Evolutionary conservation across 2,888 invertebrate genomes (phyloP).

Genomic region (Platerodrilus igneus): DNA sequence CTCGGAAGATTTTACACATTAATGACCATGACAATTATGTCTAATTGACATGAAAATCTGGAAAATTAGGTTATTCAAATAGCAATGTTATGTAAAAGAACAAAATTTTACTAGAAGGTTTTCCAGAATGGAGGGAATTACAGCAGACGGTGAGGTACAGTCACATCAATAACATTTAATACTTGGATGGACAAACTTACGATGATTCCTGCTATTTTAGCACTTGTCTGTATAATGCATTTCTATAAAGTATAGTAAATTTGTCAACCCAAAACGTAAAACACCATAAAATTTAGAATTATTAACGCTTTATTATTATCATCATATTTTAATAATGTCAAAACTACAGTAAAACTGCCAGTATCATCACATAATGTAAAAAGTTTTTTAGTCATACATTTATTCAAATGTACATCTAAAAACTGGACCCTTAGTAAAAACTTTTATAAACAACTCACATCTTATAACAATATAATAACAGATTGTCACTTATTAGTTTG

Average conservation of each 20-base stretch:
- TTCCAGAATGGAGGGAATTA: constrained; percentile 28
- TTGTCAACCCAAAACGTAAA: constrained; percentile 15
- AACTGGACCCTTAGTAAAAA: constrained; percentile 32
- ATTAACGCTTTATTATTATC: constrained; percentile 20
- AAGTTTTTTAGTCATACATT: constrained; percentile 33
- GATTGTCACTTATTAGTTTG: too few species aligned
- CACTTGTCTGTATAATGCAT: too few species aligned
- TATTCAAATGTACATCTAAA: constrained; percentile 31
- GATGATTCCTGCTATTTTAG: too few species aligned
- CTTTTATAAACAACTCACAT: constrained; percentile 10
- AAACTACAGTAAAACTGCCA: constrained; percentile 21
- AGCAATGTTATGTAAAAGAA: constrained; percentile 19
- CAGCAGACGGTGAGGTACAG: constrained; percentile 27
- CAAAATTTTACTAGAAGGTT: constrained; percentile 13
- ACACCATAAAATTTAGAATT: constrained; percentile 26
- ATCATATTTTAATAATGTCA: constrained; percentile 15
- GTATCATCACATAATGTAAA: constrained; percentile 16
- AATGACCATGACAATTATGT: constrained; percentile 15
- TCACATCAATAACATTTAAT: constrained; percentile 12
- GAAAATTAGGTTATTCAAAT: constrained; percentile 13
- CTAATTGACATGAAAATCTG: constrained; percentile 24
- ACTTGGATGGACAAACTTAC: constrained; percentile 13
- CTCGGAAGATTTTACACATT: constrained; percentile 21
- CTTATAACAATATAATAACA: constrained; percentile 11
- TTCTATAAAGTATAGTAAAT: constrained; percentile 14